Conservation (phyloP, 2,888 invertebrate genomes). For the Horisme vitalbata region DNA sequence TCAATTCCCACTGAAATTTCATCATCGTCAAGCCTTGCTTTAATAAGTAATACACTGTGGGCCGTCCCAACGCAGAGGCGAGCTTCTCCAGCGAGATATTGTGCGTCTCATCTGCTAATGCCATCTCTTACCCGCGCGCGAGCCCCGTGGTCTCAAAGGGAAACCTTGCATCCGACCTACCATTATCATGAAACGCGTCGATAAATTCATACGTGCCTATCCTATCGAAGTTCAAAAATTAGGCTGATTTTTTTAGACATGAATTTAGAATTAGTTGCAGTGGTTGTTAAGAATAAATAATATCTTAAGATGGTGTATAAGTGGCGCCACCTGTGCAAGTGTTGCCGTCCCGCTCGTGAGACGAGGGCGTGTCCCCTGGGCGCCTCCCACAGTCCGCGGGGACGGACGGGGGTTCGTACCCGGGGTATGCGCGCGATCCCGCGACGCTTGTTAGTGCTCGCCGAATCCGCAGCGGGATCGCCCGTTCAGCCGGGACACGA, state of each 20-base stretch:
- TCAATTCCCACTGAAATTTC: slow-evolving; percentile 81
- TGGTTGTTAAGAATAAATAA: slow-evolving; percentile 34
- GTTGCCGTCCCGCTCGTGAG: slow-evolving; percentile 77
- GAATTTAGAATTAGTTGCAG: slow-evolving; percentile 2
- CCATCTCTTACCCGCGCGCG: slow-evolving; percentile 67
- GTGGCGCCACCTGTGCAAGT: slow-evolving; percentile 73
- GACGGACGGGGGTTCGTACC: slow-evolving; percentile 80
- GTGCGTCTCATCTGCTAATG: slow-evolving; percentile 62
- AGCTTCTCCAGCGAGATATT: slow-evolving; percentile 69
- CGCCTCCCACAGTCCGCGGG: slow-evolving; percentile 80
- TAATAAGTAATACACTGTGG: slow-evolving; percentile 77
- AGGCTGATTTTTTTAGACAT: background rate
- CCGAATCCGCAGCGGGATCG: slow-evolving; percentile 82
- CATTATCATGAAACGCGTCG: slow-evolving; percentile 57
- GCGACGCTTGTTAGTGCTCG: slow-evolving; percentile 82
- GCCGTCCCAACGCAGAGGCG: slow-evolving; percentile 65
- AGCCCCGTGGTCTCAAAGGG: slow-evolving; percentile 64
- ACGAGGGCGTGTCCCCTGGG: slow-evolving; percentile 83
- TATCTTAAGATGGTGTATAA: slow-evolving; percentile 34
- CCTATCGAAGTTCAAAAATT: slow-evolving; percentile 7
- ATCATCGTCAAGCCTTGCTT: slow-evolving; percentile 80
- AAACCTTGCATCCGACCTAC: slow-evolving; percentile 55
- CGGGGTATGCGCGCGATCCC: slow-evolving; percentile 79
- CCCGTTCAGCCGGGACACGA: slow-evolving; percentile 79
- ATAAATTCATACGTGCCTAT: slow-evolving; percentile 42